Conservation (phyloP, 35 echinoderm and acorn worm genomes). For the Acanthaster planci region DNA sequence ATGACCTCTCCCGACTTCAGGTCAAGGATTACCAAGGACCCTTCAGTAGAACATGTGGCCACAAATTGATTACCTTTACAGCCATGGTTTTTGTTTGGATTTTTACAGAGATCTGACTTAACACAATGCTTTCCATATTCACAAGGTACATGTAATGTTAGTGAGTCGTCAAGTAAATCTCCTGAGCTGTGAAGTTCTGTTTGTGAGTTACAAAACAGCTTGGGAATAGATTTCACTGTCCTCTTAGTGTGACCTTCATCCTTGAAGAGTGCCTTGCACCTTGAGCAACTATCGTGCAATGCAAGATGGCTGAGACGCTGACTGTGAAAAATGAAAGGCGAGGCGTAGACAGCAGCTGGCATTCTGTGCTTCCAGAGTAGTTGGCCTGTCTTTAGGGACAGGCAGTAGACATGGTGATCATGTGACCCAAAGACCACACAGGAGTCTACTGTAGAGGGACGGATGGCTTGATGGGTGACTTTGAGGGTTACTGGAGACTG, state of each 20-base stretch:
- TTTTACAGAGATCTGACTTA: neutral
- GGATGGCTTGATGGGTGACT: neutral
- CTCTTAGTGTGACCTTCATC: too few relatives aligned
- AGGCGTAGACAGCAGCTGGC: constrained; percentile 40
- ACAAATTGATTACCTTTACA: constrained; percentile 20
- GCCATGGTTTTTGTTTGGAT: neutral
- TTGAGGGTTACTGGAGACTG: neutral
- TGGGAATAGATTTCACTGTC: too few relatives aligned
- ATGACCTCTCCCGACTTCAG: constrained; percentile 37
- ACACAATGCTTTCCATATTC: neutral
- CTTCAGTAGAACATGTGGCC: constrained; percentile 36
- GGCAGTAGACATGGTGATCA: constrained; percentile 55
- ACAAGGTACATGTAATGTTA: too few relatives aligned
- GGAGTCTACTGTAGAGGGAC: neutral
- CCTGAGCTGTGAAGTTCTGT: too few relatives aligned
- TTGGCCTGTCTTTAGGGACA: constrained; percentile 39
- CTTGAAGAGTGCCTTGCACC: too few relatives aligned
- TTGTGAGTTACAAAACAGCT: too few relatives aligned
- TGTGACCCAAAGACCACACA: constrained; percentile 71
- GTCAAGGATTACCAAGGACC: constrained; percentile 43
- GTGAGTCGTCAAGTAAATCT: too few relatives aligned
- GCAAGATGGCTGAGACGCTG: neutral
- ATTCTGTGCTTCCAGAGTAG: constrained; percentile 34
- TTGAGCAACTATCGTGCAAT: too few relatives aligned
- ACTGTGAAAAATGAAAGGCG: constrained; percentile 58